Evolutionary conservation across 2,888 invertebrate species (phyloP), one percentile per base, ranked within the genome.

Genomic region (Rotaria macrura): DNA sequence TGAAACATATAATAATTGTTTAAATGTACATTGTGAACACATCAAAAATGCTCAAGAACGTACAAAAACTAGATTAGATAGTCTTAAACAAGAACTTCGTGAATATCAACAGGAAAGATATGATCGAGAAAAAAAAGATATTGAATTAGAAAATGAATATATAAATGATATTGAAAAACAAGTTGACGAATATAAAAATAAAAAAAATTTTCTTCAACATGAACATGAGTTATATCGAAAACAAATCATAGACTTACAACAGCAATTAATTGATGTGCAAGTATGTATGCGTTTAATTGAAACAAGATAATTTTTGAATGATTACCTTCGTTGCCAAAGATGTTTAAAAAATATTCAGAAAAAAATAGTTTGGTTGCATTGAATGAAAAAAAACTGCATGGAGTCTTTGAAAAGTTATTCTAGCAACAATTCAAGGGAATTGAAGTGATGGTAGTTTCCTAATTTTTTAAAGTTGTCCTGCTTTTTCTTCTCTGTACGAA

Each of bases 1-100:
- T 79, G 79, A 79, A 79, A 43, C 79, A 10, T 79, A 43, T 43
- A 79, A 79, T 79, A 43, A 79, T 43, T 79, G 79, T 43, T 79
- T 79, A 43, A 43, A 25, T 20, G 10, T 29, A 17, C 65, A 65
- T 65, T 65, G 65, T 34, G 65, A 65, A 65, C 65, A 65, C 17
- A 65, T 65, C 0, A 65, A 65, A 65, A 34, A 34, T 3, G 65
- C 65, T 5, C 65, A 65, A 34, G 65, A 20, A 65, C 34, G 65
- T 29, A 65, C 38, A 34, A 65, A 65, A 65, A 20, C 34, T 34
- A 65, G 38, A 65, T 65, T 65, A 34, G 34, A 65, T 65, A 34
- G 20, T 34, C 38, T 65, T 38, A 17, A 65, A 65, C 65, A 65
- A 65, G 65, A 65, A 65, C 38, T 34, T 34, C 17, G 38, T 34